Evolutionary conservation across 2,888 invertebrate genomes (phyloP).

Genomic region (Nemapogon koenigi): DNA sequence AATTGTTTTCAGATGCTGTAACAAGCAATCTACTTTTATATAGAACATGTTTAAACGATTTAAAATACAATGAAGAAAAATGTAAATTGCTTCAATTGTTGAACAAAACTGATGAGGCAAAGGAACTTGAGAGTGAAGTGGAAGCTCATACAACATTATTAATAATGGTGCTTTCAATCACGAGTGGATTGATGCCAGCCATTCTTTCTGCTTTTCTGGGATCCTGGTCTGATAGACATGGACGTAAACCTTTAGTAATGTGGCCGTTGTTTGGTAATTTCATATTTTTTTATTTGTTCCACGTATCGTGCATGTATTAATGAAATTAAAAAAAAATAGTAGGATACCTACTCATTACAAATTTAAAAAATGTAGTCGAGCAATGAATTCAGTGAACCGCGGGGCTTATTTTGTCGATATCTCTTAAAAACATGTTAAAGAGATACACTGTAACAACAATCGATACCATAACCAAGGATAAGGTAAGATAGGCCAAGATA

Average conservation of each 20-base stretch:
- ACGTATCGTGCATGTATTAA: too few relatives aligned
- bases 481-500: too few relatives aligned
- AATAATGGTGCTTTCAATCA: slow-evolving; percentile 55
- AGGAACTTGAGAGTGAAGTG: slow-evolving; percentile 27
- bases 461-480: too few relatives aligned
- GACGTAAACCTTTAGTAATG: slow-evolving; percentile 68
- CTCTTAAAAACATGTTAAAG: too few relatives aligned
- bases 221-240: slow-evolving; percentile 74
- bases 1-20: slow-evolving; percentile 15
- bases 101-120: slow-evolving; percentile 14
- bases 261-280: slow-evolving; percentile 52
- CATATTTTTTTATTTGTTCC: too few relatives aligned
- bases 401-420: too few relatives aligned
- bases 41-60: slow-evolving; percentile 14
- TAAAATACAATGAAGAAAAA: slow-evolving; percentile 13
- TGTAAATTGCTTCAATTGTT: slow-evolving; percentile 12
- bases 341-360: too few relatives aligned
- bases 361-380: too few relatives aligned
- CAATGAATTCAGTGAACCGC: too few relatives aligned
- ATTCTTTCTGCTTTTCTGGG: slow-evolving; percentile 69
- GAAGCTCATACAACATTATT: slow-evolving; percentile 64
- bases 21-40: slow-evolving; percentile 15
- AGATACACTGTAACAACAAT: too few relatives aligned
- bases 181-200: slow-evolving; percentile 66
- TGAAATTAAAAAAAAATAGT: too few relatives aligned